Percentiles rank a stretch among this genome's conserved stretches.
phyloP scores from a whole-genome alignment of 2,797 vertebrate genomes.

The Sebastes melanostomus region DNA sequence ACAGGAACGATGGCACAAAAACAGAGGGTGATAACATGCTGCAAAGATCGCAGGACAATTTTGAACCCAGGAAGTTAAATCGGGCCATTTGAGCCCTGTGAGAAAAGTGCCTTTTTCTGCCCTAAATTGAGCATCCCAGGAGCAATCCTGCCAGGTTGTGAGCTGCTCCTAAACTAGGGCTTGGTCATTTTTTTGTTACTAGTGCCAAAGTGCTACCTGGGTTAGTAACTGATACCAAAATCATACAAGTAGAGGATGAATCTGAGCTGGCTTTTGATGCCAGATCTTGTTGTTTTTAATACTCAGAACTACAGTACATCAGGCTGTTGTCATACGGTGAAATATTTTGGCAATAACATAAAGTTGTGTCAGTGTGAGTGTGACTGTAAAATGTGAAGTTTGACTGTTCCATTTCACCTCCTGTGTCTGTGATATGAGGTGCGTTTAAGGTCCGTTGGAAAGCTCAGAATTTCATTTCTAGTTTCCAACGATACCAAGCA shows the following conservation, averaged over 20 bases:
- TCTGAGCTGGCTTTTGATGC: too few species aligned
- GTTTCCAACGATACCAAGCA: too few species aligned
- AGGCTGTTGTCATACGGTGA: too few species aligned
- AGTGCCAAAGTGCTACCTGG: not conserved
- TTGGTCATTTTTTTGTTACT: not conserved
- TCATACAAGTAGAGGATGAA: not conserved
- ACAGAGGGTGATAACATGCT: not conserved
- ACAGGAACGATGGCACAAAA: not conserved
- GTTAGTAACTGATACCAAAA: not conserved
- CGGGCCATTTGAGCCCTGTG: not conserved
- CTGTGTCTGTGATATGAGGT: too few species aligned
- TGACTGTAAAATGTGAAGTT: too few species aligned
- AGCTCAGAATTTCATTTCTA: too few species aligned
- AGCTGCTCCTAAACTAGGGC: not conserved
- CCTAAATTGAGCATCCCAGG: constrained; percentile 1
- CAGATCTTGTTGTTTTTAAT: too few species aligned
- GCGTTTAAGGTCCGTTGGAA: too few species aligned
- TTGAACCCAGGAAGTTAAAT: not conserved
- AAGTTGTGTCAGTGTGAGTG: too few species aligned
- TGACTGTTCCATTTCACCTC: too few species aligned
- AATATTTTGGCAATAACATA: too few species aligned
- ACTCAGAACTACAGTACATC: too few species aligned
- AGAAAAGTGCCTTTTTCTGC: not conserved
- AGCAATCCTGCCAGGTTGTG: not conserved
- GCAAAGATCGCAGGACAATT: constrained; percentile 4